These are phyloP conservation scores for Ectropis grisescens DNA, from an alignment of 1,140 invertebrate species.

Conservation along the genomic window DNA sequence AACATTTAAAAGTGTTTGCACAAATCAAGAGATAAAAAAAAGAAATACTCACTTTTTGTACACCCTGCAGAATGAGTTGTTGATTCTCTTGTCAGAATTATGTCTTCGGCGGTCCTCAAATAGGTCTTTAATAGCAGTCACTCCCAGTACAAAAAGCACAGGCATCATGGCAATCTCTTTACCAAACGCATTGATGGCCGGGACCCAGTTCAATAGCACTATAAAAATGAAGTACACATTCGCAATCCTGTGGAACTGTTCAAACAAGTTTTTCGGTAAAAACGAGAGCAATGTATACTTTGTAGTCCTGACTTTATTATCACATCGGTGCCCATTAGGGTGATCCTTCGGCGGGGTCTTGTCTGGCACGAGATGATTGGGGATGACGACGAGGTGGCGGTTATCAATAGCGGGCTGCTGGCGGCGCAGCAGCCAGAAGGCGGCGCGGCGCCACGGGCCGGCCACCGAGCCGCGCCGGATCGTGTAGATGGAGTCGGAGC, in stretches of 20 bases:
- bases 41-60: slow-evolving; percentile 91
- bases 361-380: slow-evolving; percentile 85
- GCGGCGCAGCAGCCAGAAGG: slow-evolving; percentile 73
- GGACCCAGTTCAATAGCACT: slow-evolving; percentile 95
- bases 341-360: slow-evolving; percentile 83
- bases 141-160: slow-evolving; percentile 93
- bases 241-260: slow-evolving; percentile 97
- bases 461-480: slow-evolving; percentile 79
- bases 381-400: slow-evolving; percentile 79
- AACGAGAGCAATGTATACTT: slow-evolving; percentile 97
- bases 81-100: slow-evolving; percentile 92
- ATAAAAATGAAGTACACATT: slow-evolving; percentile 99
- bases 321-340: slow-evolving; percentile 84
- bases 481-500: slow-evolving; percentile 91
- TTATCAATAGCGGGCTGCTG: slow-evolving; percentile 76
- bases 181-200: slow-evolving; percentile 93
- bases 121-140: slow-evolving; percentile 97
- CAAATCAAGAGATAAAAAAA: no score
- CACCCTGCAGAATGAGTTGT: slow-evolving; percentile 91
- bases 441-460: slow-evolving; percentile 76
- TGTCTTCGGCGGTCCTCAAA: slow-evolving; percentile 95
- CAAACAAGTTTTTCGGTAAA: slow-evolving; percentile 95
- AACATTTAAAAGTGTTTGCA: no score
- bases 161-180: slow-evolving; percentile 97
- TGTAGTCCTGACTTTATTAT: slow-evolving; percentile 93